Evolutionary conservation across 2,888 invertebrate genomes (phyloP), one percentile per base, ranked within the genome.

Genomic region (Neocrepidodera transversa): DNA sequence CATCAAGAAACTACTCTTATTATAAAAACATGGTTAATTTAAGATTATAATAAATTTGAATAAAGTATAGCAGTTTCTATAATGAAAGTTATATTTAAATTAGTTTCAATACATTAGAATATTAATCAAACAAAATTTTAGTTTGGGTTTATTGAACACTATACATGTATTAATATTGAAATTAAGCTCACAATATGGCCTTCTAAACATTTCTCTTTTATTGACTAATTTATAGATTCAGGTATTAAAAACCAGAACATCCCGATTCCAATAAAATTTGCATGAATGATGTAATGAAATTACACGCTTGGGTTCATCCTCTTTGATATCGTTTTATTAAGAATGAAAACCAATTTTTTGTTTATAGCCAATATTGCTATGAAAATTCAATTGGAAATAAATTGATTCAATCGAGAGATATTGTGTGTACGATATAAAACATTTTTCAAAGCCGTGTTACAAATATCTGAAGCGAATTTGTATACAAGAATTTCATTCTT

Each of bases 401-500:
- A 63, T 59, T 53, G 62, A 55, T 58, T 58, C 55, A 10, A 62
- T 59, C 55, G 48, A 48, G 26, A 56, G 50, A 60, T 63, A 60
- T 58, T 63, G 60, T 45, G 47, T 60, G 57, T 63, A 32, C 35
- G 52, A 60, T 63, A 60, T 60, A 49, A 63, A 54, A 53, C 48
- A 63, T 57, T 63, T 63, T 52, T 60, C 60, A 57, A 58, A 60
- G 56, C 60, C 60, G 55, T 51, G 60, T 63, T 60, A 60, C 50
- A 58, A 63, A 63, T 63, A 60, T 63, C 60, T 49, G 49, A 59
- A 53, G 54, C 58, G 55, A 54, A 63, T 58, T 63, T 60, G 52
- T 63, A 63, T 63, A 60, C 63, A 55, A 60, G 60, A 63, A 63
- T 63, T 63, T 48, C 38, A 63, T 63, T 60, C 63, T 58, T 56